Conservation (phyloP, 2,113 vertebrate genomes). For the Orycteropus afer region DNA sequence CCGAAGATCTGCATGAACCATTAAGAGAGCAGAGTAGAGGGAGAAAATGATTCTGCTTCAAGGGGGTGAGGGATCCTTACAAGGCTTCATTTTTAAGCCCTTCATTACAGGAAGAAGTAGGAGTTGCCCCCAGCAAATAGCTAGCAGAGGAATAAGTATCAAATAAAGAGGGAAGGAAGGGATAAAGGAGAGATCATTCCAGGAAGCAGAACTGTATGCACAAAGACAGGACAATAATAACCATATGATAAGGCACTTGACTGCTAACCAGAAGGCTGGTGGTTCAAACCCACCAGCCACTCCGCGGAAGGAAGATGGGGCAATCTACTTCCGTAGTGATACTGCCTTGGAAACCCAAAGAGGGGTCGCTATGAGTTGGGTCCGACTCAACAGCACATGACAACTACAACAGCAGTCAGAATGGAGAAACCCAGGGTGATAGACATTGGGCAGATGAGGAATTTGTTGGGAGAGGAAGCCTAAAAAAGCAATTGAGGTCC, state of each 20-base stretch:
- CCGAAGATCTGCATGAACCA: rapidly evolving
- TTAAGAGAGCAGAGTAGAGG: not conserved
- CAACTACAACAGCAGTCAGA: no score
- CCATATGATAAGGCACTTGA: not conserved
- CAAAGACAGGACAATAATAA: not conserved
- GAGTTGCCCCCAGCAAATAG: not conserved
- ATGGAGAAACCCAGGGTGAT: not conserved
- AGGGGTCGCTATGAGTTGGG: no score
- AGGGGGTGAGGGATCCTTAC: not conserved
- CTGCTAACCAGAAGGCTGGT: no score
- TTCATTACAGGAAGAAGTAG: not conserved
- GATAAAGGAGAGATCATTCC: not conserved
- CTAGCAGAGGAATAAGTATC: not conserved
- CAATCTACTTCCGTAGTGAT: no score
- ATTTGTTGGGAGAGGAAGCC: not conserved
- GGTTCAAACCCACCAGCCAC: no score
- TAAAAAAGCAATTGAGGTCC: not conserved
- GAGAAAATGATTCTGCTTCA: not conserved
- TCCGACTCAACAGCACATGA: no score
- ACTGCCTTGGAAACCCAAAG: no score
- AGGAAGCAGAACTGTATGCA: not conserved
- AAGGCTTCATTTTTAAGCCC: not conserved
- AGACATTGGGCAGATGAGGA: not conserved
- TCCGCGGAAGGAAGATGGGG: no score
- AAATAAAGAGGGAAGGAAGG: no score